Evolutionary conservation across 1,140 invertebrate species (phyloP), one percentile per base, ranked within the genome.

Genomic region (Lerema accius): DNA sequence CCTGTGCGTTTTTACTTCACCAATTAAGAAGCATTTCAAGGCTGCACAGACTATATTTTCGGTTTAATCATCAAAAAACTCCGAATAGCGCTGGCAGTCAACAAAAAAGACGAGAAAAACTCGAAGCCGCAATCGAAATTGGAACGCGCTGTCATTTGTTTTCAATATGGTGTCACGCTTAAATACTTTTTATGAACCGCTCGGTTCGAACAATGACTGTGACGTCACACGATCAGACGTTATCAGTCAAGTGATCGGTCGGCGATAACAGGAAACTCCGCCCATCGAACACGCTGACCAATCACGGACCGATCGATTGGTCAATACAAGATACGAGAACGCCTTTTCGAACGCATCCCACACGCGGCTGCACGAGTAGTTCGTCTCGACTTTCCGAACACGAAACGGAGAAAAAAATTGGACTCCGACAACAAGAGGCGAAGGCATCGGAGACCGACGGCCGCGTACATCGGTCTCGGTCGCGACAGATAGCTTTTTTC

Each of bases 261-360:
- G 61, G 53, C 81, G 83, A 86, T 86, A 82, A 76, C 73, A 62
- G 65, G 59, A 67, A 58, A 75, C 84, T 69, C 81, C 82, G 82
- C 84, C 84, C 78, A 73, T 60, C 71, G 61, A 59, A 64, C 53
- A 65, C 42, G 62, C 70, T 82, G 83, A 79, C 83, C 83, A 84
- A 86, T 86, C 73, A 64, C 73, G 65, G 59, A 67, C 76, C 78
- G 73, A 84, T 86, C 77, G 81, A 84, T 85, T 73, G 82, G 80
- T 81, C 80, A 84, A 77, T 80, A 78, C 76, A 58, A 65, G 37
- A 68, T 68, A 64, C 67, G 74, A 56, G 63, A 73, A 78, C 82
- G 78, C 77, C 76, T 82, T 72, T 74, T 62, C 67, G 69, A 78
- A 75, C 73, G 62, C 59, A 66, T 59, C 55, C 55, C 55, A 59